phyloP scores from a whole-genome alignment of 2,113 vertebrate species.

The Ictalurus punctatus region DNA sequence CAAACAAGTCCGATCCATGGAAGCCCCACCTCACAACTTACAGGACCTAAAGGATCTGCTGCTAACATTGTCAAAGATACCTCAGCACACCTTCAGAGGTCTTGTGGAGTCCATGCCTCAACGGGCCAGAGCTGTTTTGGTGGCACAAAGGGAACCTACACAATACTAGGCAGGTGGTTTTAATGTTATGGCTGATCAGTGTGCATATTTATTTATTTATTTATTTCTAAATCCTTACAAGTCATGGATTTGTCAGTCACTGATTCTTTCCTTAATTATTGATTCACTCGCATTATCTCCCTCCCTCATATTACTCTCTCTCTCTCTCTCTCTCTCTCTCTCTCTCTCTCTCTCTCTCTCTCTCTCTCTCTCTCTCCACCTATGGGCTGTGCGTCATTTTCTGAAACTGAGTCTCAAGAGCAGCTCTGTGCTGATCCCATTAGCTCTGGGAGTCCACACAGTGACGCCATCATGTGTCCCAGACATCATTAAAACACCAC shows the following conservation, averaged over 20 bases:
- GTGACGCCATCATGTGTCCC: constrained; percentile 70
- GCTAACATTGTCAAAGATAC: too few species aligned
- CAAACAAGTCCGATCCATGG: too few species aligned
- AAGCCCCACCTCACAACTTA: too few species aligned
- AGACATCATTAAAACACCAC: constrained; percentile 66
- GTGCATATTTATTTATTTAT: not conserved
- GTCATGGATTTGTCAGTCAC: not conserved
- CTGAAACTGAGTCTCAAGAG: constrained; percentile 66
- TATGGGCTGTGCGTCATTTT: constrained; percentile 54
- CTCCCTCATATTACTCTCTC: constrained; percentile 54
- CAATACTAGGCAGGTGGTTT: too few species aligned
- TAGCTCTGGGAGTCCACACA: constrained; percentile 60
- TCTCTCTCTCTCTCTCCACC: constrained; percentile 59
- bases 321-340: too few species aligned
- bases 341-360: not conserved
- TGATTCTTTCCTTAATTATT: not conserved
- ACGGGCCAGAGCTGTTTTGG: too few species aligned
- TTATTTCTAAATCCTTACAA: not conserved
- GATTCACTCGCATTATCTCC: not conserved
- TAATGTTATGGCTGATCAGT: too few species aligned
- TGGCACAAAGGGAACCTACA: too few species aligned
- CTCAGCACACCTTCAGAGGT: too few species aligned
- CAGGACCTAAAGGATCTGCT: too few species aligned
- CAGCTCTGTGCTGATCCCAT: constrained; percentile 51
- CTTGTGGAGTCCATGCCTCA: too few species aligned